Evolutionary conservation across 2,888 invertebrate species (phyloP).

Genomic region (Embidobia sp.): DNA sequence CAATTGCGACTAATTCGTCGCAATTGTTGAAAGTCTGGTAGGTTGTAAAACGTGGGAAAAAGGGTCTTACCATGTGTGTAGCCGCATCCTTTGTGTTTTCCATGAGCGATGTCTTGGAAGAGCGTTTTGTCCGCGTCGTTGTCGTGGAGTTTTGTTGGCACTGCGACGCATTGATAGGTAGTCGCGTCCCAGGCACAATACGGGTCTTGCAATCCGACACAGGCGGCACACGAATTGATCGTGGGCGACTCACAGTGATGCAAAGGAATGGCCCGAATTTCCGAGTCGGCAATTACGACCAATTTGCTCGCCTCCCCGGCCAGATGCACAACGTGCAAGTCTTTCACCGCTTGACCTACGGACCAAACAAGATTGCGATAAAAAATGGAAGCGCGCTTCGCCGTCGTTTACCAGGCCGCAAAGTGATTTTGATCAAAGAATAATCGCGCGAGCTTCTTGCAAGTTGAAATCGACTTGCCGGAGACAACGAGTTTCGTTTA

Average conservation of each 20-base stretch:
- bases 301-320: conserved; percentile 90
- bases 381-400: no score
- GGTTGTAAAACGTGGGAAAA: no score
- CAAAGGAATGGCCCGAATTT: conserved; percentile 91
- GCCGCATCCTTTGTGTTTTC: conserved; percentile 85
- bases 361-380: not conserved
- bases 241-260: conserved; percentile 87
- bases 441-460: conserved; percentile 23
- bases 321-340: conserved; percentile 85
- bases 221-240: conserved; percentile 86
- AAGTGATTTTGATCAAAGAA: no score
- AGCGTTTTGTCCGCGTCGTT: conserved; percentile 84
- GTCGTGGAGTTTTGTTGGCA: conserved; percentile 84
- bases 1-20: not conserved
- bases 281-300: conserved; percentile 93
- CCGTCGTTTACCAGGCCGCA: no score
- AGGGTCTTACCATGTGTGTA: conserved; percentile 75
- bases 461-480: conserved; percentile 51
- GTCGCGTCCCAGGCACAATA: conserved; percentile 97
- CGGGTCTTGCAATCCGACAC: conserved; percentile 96
- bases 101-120: conserved; percentile 88
- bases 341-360: conserved; percentile 84
- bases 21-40: no score
- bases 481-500: conserved; percentile 59
- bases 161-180: conserved; percentile 83